These are phyloP conservation scores for Scalopus aquaticus DNA, from an alignment of 2,113 vertebrate genomes.

Conservation along the genomic window DNA sequence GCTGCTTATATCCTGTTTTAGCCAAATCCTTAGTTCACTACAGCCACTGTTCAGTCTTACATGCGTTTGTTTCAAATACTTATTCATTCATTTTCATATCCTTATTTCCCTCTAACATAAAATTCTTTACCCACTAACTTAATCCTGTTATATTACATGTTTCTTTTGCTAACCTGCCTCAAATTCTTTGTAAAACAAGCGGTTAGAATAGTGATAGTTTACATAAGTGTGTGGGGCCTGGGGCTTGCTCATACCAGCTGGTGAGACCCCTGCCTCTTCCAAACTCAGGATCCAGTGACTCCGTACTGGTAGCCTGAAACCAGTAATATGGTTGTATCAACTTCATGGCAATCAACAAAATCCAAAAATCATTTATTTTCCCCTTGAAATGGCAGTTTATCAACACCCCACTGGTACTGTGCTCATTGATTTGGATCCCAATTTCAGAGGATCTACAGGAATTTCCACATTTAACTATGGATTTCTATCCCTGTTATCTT, in stretches of 20 bases:
- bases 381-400: neutral
- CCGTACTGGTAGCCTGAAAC: neutral
- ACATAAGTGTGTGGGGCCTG: neutral
- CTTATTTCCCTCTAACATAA: neutral
- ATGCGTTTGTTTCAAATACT: neutral
- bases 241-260: neutral
- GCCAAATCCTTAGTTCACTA: neutral
- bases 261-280: neutral
- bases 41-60: neutral
- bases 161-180: constrained; percentile 8
- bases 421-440: neutral
- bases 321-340: neutral
- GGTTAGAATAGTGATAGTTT: neutral
- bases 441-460: neutral
- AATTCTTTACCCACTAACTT: neutral
- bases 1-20: neutral
- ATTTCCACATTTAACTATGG: neutral
- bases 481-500: neutral
- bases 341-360: neutral
- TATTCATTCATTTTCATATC: neutral
- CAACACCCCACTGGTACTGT: neutral
- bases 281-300: neutral
- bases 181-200: constrained; percentile 37
- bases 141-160: neutral
- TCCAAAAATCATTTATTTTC: neutral